These are phyloP conservation scores for Polypterus bichir DNA, from an alignment of 2,113 vertebrate genomes.

Conservation along the genomic window DNA sequence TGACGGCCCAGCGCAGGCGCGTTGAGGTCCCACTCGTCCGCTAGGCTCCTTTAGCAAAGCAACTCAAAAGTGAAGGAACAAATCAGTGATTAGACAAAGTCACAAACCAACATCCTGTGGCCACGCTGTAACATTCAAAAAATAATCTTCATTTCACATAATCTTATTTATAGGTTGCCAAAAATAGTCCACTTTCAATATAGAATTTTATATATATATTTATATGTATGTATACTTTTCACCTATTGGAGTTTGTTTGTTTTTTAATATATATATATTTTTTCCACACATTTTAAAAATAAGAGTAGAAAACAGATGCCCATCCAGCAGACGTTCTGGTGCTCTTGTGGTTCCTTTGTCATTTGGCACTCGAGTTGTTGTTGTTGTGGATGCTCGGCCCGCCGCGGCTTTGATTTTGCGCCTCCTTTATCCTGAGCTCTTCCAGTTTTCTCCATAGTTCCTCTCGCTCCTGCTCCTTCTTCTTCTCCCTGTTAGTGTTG, in stretches of 20 bases:
- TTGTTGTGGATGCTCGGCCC: constrained; percentile 50
- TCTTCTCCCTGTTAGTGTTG: constrained; percentile 71
- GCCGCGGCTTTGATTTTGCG: constrained; percentile 64
- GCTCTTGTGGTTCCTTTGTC: constrained; percentile 28
- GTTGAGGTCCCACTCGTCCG: constrained; percentile 9
- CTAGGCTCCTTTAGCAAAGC: constrained; percentile 47
- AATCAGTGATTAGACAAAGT: constrained; percentile 66
- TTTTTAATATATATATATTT: constrained; percentile 24
- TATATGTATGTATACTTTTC: constrained; percentile 37
- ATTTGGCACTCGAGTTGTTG: constrained; percentile 60
- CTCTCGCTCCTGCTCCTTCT: constrained; percentile 89
- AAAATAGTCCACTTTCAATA: constrained; percentile 40
- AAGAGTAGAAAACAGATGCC: constrained; percentile 36
- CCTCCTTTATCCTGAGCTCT: constrained; percentile 63
- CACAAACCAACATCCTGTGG: constrained; percentile 55
- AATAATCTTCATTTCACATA: constrained; percentile 55
- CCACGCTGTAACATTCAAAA: constrained; percentile 65
- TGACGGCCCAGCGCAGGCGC: constrained; percentile 41
- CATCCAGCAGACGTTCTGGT: constrained; percentile 28
- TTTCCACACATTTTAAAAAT: constrained; percentile 42
- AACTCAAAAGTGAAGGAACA: constrained; percentile 56
- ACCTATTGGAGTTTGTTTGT: constrained; percentile 66
- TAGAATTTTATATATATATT: constrained; percentile 13
- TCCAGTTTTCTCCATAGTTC: constrained; percentile 90
- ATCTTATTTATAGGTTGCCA: constrained; percentile 54